phyloP scores from a whole-genome alignment of 2,113 vertebrate species.

The Leptobrachium leishanense region DNA sequence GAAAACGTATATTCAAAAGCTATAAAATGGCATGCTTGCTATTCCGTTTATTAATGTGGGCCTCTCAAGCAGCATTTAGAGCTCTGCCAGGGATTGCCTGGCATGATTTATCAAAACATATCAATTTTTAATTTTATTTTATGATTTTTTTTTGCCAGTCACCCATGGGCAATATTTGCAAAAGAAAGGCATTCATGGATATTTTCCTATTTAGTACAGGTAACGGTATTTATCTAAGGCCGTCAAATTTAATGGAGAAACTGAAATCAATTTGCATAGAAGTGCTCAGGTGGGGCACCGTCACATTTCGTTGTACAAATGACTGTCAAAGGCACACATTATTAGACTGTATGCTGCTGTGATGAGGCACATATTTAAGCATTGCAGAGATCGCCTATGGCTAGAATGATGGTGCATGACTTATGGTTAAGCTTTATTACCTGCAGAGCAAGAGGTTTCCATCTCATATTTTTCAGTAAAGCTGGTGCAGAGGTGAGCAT shows the following conservation, averaged over 20 bases:
- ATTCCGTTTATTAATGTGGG: conserved; percentile 11
- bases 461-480: conserved; percentile 99
- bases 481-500: conserved; percentile 98
- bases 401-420: conserved; percentile 82
- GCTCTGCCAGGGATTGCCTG: conserved; percentile 9
- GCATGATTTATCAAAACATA: neutral
- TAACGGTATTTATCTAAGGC: neutral
- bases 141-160: neutral
- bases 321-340: conserved; percentile 62
- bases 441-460: conserved; percentile 99
- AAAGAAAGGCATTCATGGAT: conserved; percentile 14
- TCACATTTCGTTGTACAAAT: neutral
- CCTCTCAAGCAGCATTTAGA: conserved; percentile 23
- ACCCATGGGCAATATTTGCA: neutral
- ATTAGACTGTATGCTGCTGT: conserved; percentile 72
- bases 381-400: conserved; percentile 71
- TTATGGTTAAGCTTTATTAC: conserved; percentile 88
- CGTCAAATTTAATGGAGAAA: neutral
- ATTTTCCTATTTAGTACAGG: conserved; percentile 19
- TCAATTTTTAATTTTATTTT: neutral
- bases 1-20: conserved; percentile 4
- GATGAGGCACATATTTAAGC: conserved; percentile 77
- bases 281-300: neutral
- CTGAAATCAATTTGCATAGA: neutral
- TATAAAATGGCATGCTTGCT: neutral